Evolutionary conservation across 2,888 invertebrate genomes (phyloP).

Genomic region (Neoaliturus tenellus): DNA sequence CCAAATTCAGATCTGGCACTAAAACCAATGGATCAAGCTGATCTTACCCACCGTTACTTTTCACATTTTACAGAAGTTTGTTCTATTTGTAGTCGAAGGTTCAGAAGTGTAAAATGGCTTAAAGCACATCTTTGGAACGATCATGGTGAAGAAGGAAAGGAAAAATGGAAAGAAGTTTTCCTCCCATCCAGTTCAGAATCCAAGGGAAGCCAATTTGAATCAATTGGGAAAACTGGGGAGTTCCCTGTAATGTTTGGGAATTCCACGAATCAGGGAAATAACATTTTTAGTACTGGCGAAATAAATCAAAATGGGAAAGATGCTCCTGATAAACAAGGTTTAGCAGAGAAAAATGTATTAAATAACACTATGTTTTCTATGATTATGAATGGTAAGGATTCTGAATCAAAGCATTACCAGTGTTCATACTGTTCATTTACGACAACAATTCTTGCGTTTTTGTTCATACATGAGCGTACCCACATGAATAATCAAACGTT

Average conservation of each 20-base stretch:
- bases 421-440: conserved; percentile 94
- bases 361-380: conserved; percentile 52
- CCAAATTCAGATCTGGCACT: conserved; percentile 67
- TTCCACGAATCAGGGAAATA: conserved; percentile 19
- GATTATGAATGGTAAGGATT: conserved; percentile 53
- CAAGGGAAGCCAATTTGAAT: conserved; percentile 54
- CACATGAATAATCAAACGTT: conserved; percentile 74
- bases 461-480: conserved; percentile 94
- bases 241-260: conserved; percentile 19
- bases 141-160: conserved; percentile 83
- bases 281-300: not conserved
- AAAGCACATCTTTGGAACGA: conserved; percentile 92
- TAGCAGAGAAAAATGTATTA: conserved; percentile 12
- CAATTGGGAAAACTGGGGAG: not conserved
- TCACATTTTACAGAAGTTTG: conserved; percentile 86
- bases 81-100: conserved; percentile 90
- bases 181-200: conserved; percentile 41
- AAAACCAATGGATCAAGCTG: conserved; percentile 74
- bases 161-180: conserved; percentile 77
- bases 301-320: conserved; percentile 38
- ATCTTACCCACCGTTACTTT: conserved; percentile 79
- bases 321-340: not conserved
- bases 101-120: conserved; percentile 91
- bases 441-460: conserved; percentile 91
- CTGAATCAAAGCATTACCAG: conserved; percentile 86